A percentile compares a stretch with the other conserved stretches of the same genome.
Evolutionary conservation across 2,797 vertebrate species (phyloP).

Genomic region (Setipinna tenuifilis): DNA sequence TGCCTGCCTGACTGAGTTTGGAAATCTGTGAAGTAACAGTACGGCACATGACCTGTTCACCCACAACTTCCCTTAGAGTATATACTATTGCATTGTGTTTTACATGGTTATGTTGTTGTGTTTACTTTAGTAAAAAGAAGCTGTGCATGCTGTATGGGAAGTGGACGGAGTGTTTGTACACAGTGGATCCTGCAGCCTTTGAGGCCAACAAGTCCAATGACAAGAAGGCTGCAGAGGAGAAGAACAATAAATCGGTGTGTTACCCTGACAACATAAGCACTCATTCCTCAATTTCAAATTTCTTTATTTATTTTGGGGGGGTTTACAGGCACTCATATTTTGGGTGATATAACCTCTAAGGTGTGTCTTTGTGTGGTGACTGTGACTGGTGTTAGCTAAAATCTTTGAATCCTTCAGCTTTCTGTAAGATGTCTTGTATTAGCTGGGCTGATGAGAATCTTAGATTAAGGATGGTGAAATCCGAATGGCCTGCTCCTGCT

Average conservation of each 20-base stretch:
- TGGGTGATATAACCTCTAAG: not conserved
- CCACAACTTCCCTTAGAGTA: not conserved
- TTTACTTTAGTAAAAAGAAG: constrained; percentile 89
- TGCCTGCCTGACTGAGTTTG: not conserved
- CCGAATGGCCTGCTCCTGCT: no score
- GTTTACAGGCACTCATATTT: not conserved
- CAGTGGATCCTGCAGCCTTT: constrained; percentile 81
- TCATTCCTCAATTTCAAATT: not conserved
- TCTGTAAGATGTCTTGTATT: no score
- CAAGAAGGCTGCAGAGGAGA: constrained; percentile 89
- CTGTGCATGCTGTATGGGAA: constrained; percentile 94
- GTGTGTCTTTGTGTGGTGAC: not conserved
- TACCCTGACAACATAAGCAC: not conserved
- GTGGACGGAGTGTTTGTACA: constrained; percentile 96
- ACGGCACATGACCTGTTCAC: not conserved
- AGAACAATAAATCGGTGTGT: constrained; percentile 72
- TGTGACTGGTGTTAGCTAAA: no score
- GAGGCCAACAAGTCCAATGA: constrained; percentile 92
- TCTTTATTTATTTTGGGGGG: no score
- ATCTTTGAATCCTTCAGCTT: no score
- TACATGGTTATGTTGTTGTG: not conserved
- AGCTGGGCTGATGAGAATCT: no score
- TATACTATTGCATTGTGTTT: not conserved
- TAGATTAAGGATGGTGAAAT: no score
- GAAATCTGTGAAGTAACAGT: not conserved